These are phyloP conservation scores for Condylura cristata DNA, from an alignment of 2,113 vertebrate species.

Conservation along the genomic window DNA sequence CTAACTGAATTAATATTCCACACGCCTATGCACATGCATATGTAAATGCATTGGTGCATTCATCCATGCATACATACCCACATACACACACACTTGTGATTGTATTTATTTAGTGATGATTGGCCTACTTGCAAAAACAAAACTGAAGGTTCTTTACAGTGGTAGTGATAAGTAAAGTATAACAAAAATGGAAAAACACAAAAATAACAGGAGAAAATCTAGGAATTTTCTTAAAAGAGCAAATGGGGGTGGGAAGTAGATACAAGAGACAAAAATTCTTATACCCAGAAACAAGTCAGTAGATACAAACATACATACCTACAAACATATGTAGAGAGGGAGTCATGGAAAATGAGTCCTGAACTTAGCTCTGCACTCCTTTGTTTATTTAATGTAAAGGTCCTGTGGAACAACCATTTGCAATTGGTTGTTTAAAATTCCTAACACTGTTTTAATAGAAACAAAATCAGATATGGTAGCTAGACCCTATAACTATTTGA, in stretches of 20 bases:
- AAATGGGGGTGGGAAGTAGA: neutral
- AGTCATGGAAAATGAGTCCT: neutral
- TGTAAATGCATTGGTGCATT: neutral
- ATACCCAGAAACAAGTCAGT: neutral
- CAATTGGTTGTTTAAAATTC: neutral
- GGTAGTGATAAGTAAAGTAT: neutral
- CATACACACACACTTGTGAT: neutral
- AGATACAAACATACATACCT: neutral
- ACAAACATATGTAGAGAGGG: too few relatives aligned
- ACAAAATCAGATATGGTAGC: neutral
- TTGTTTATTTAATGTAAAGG: neutral
- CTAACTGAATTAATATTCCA: neutral
- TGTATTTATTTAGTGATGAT: constrained; percentile 8
- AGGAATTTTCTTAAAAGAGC: neutral
- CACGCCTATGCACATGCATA: neutral
- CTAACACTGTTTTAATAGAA: neutral
- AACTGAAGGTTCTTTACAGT: neutral
- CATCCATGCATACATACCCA: neutral
- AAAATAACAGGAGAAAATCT: neutral
- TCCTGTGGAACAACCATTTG: neutral
- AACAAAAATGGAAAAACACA: neutral
- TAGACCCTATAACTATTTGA: neutral
- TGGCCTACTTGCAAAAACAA: neutral
- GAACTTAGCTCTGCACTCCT: neutral
- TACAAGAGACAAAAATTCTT: neutral